A percentile compares a stretch with the other conserved stretches of the same genome.
Conservation (phyloP, 2,888 invertebrate genomes). For the Drosophila conformis region DNA sequence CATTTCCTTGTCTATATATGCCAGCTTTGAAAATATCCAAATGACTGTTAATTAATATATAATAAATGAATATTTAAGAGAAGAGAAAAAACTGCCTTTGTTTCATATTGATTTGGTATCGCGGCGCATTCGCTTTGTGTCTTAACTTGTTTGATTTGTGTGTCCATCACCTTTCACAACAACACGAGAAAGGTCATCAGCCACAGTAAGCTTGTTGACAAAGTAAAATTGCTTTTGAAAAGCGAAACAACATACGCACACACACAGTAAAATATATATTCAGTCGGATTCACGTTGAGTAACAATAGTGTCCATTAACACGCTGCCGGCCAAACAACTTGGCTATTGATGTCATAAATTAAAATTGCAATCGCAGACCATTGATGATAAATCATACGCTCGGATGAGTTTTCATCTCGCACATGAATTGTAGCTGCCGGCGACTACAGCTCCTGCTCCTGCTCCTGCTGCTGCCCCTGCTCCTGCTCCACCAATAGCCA, state of each 20-base stretch:
- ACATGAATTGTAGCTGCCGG: constrained; percentile 70
- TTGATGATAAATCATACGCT: constrained; percentile 74
- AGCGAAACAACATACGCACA: constrained; percentile 15
- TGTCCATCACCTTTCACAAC: constrained; percentile 13
- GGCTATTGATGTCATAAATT: constrained; percentile 72
- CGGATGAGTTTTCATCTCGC: constrained; percentile 72
- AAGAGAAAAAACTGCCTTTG: not conserved
- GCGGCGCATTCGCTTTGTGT: not conserved
- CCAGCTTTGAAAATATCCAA: not conserved
- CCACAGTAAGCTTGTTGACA: constrained; percentile 42
- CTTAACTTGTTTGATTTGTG: constrained; percentile 1
- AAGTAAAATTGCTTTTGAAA: constrained; percentile 41
- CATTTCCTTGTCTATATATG: not conserved
- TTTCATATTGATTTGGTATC: not conserved
- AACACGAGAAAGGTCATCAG: constrained; percentile 9
- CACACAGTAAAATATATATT: constrained; percentile 12
- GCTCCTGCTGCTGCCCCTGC: not conserved
- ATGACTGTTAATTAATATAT: not conserved
- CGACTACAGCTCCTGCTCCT: constrained; percentile 33
- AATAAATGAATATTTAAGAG: not conserved
- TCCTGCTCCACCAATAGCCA: not conserved
- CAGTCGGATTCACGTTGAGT: constrained; percentile 45
- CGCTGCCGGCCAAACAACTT: constrained; percentile 65
- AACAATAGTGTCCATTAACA: constrained; percentile 73
- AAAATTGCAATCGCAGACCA: constrained; percentile 74